A percentile compares a stretch with the other conserved stretches of the same genome.
Evolutionary conservation across 2,113 vertebrate genomes (phyloP).

Genomic region (Emydocephalus ijimae): DNA sequence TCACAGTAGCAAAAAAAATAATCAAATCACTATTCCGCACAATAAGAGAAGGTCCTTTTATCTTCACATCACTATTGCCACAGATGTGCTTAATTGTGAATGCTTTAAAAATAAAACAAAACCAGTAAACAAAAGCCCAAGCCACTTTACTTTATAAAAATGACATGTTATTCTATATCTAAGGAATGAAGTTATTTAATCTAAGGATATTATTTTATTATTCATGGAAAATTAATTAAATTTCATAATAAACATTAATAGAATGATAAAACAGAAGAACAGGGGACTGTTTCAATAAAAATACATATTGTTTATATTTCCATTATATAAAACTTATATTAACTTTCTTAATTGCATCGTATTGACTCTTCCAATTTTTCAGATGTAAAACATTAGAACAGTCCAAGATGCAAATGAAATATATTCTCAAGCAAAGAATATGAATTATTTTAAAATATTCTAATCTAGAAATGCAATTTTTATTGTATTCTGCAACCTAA

Average conservation of each 20-base stretch:
- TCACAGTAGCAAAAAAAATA: not conserved
- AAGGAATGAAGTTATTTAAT: not conserved
- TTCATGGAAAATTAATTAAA: slow-evolving; percentile 5
- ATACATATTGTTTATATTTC: not conserved
- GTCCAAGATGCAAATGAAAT: slow-evolving; percentile 14
- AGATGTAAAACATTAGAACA: slow-evolving; percentile 1
- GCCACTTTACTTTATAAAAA: not conserved
- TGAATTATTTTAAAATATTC: not conserved
- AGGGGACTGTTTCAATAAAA: not conserved
- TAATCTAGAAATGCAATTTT: slow-evolving; percentile 19
- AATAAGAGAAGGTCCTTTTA: not conserved
- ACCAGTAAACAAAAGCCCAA: not conserved
- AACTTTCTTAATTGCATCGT: fast-evolving
- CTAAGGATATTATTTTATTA: not conserved
- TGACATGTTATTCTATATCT: not conserved
- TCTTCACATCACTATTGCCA: not conserved
- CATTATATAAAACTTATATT: not conserved
- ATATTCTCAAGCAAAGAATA: slow-evolving; percentile 6
- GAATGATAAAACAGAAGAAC: slow-evolving; percentile 29
- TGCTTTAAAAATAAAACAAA: not conserved
- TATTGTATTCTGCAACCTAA: not conserved
- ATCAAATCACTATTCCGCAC: not conserved
- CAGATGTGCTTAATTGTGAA: not conserved
- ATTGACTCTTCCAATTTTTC: not conserved
- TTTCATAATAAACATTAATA: slow-evolving; percentile 21